Base-by-base conservation (phyloP, 2,113 vertebrate genomes). In the Calonectris borealis region DNA sequence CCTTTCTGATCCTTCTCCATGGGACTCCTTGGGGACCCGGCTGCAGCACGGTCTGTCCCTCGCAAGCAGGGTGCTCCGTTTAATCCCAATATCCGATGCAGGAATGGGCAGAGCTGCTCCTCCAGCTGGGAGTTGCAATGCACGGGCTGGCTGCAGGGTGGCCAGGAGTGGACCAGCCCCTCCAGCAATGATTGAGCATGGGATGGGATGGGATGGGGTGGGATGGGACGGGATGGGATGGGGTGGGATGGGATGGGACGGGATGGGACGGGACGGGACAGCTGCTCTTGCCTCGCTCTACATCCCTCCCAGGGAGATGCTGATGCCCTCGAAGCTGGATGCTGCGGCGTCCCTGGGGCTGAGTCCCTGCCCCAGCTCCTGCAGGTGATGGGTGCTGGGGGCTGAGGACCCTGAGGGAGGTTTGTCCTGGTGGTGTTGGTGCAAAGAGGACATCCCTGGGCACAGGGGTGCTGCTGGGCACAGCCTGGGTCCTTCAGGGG, bases 91-190 rank as follows among this genome's bases (percentile, higher is more conserved):
- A 83, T 66, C 46, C 3, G 1, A 4, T 1, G 27, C 31, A 52
- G 80, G 44, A 80, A 51, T 1, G 12, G 68, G 40, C 17, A 92
- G 54, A 88, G 49, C 44, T 60, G 65, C 48, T 90, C 46, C 31
- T 90, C 60, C 60, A 48, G 77, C 36, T 69, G 31, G 14, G 52
- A 38, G 58, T 2, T 0, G 0, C 1, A 4, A 54, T 2, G 27
- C 15, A 10, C 1, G 7, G 27, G 38, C 20, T 21, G 46, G 58
- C 14, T 72, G 57, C 1, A 4, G 42, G 36, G 40, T 0, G 2
- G 9, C 17, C 13, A 3, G 16, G 40, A 1, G 1, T 0, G 0
- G n/a, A 51, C 4, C 64, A 90, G n/a, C 11, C 10, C 4, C 5
- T 32, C 5, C 20, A 60, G 73, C 0, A 0, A 40, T 18, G 54